Base-by-base conservation (phyloP, 1,140 invertebrate genomes). In the Drosophila albomicans region DNA sequence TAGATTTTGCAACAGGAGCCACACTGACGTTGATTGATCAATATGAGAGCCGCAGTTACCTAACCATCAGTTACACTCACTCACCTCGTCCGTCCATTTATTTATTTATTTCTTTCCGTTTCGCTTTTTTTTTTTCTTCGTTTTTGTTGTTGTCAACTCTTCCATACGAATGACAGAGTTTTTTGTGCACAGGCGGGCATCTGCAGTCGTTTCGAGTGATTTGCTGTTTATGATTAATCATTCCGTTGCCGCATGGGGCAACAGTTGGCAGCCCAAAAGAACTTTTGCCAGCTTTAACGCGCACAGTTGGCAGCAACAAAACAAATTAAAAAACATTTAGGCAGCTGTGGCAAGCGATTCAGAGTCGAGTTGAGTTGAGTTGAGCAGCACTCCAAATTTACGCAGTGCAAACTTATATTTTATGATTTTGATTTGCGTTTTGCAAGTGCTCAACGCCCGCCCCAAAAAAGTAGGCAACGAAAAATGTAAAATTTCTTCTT, bases 271-370 rank as follows among this genome's bases (percentile, higher is more conserved):
- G 35, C 11, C 32, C 20, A 25, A n/a, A 38, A 43, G 20, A 84
- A 79, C 52, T 73, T 82, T 74, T 73, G 16, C 81, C 74, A 72
- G 82, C 75, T 81, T 82, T 79, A 76, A 56, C 56, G 66, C 57
- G 56, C 57, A 28, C 64, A 66, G 61, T 71, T 66, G 35, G 25
- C 13, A 72, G 25, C 51, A 65, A 56, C 61, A 75, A 69, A 62
- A 65, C 81, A 89, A 89, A 89, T 89, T 89, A 89, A 89, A 89
- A 89, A 85, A 89, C 81, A 89, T 89, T 89, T 89, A 89, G 78
- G 66, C 85, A 89, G 85, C 85, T 89, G 85, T 78, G 85, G 45
- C 85, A 61, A 41, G 5, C 49, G 49, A 25, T 25, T 25, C 20
- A 25, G 20, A 46, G 45, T 41, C 54, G 52, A 56, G 52, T 5